Conservation (phyloP, 2,113 vertebrate genomes). For the Carlito syrichta region DNA sequence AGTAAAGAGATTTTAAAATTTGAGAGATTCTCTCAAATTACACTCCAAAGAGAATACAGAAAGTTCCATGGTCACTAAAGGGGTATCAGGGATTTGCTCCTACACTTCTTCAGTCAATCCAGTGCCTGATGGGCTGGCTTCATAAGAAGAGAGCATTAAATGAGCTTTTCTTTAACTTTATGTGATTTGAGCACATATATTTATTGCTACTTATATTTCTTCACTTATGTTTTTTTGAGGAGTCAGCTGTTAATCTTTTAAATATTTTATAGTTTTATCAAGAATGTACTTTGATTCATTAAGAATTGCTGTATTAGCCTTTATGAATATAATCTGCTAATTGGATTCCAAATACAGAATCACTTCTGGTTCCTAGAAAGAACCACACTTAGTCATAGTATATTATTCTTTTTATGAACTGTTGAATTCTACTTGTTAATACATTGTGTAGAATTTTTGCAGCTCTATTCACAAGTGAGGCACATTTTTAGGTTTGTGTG, state of each 20-base stretch:
- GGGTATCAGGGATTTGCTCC: fast-evolving
- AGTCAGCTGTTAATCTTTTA: neutral
- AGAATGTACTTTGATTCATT: neutral
- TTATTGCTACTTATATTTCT: neutral
- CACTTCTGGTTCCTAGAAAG: neutral
- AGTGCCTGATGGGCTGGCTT: fast-evolving
- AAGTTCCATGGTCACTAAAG: fast-evolving
- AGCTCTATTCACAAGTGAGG: fast-evolving
- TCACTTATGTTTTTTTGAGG: too few relatives aligned
- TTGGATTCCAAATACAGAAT: neutral
- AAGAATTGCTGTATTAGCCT: neutral
- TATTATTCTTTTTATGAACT: fast-evolving
- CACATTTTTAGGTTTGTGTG: fast-evolving
- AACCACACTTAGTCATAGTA: fast-evolving
- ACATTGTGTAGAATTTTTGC: fast-evolving
- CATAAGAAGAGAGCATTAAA: fast-evolving
- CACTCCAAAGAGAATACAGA: fast-evolving
- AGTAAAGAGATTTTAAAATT: fast-evolving
- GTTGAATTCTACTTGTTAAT: neutral
- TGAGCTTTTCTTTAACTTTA: fast-evolving
- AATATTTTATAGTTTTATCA: neutral
- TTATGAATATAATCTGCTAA: neutral
- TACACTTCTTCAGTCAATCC: fast-evolving
- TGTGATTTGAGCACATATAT: fast-evolving
- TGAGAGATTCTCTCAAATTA: fast-evolving